Percentiles rank a stretch among this genome's conserved stretches.
phyloP scores from a whole-genome alignment of 1,140 invertebrate species.

The Drosophila melanica region DNA sequence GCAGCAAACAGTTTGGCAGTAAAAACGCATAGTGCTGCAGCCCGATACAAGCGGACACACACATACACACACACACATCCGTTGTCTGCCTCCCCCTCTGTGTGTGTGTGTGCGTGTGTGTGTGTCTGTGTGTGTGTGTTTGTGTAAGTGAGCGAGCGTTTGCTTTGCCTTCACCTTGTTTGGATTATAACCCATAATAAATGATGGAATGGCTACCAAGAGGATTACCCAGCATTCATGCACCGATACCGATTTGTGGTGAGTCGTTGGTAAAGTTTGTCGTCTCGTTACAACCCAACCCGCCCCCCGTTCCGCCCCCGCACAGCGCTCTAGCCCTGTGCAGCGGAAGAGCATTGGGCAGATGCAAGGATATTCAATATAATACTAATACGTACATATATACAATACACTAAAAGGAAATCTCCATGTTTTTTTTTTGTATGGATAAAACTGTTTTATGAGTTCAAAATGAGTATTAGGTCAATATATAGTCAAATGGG shows the following conservation, averaged over 20 bases:
- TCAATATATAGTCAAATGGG: no score
- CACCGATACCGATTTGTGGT: constrained; percentile 84
- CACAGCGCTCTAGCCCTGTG: neutral
- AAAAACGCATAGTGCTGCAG: constrained; percentile 68
- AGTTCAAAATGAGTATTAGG: neutral
- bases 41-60: constrained; percentile 47
- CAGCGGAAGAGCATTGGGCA: neutral
- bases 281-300: constrained; percentile 32
- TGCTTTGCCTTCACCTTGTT: constrained; percentile 59
- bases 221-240: constrained; percentile 84
- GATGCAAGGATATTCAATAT: constrained; percentile 7
- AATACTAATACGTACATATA: neutral
- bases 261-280: constrained; percentile 84
- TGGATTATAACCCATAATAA: constrained; percentile 83
- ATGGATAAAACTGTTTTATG: neutral
- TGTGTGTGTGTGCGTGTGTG: constrained; percentile 18
- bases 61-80: constrained; percentile 28
- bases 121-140: constrained; percentile 19
- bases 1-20: constrained; percentile 31
- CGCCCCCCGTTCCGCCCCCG: neutral
- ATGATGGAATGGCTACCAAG: constrained; percentile 84
- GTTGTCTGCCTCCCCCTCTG: neutral
- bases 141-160: constrained; percentile 40
- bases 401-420: no score
- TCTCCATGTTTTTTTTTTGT: neutral